Base-by-base conservation (phyloP, 2,888 invertebrate genomes). In the Strigamia crassipes region DNA sequence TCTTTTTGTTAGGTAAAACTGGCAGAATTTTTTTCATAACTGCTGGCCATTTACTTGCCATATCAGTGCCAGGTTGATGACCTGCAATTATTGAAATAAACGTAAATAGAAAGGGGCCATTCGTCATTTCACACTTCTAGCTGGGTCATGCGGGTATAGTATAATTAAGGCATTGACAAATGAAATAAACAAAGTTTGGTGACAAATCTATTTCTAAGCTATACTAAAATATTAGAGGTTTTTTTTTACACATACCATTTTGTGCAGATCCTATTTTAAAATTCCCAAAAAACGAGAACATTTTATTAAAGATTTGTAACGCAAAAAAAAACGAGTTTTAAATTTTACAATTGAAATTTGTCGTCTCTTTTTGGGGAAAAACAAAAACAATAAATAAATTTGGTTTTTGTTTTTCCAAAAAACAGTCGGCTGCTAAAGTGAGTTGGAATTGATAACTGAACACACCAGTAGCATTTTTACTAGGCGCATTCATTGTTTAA, bases 21-120 rank as follows among this genome's bases (percentile, higher is more conserved):
- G 83, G 82, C 23, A 83, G 51, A 31, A 83, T 82, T 46, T 82
- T 82, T 56, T 82, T 82, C 80, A 82, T 83, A 27, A 81, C 82
- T n/a, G 56, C 61, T 51, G 81, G 81, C 81, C 81, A 81, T 42
- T 81, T 81, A 51, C 81, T 81, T 15, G 27, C 78, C 21, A 41
- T 42, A 77, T 31, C 41, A 41, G 41, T 42, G 15, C 27, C 31
- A 23, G 31, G 77, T 41, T 81, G 41, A 38, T 51, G 77, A 51
- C 41, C 81, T 81, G 42, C 10, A 81, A 80, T 42, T 18, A 6
- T 38, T 38, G 38, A 18, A 41, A 27, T 27, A 27, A 27, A 27
- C 27, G 27, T 27, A 27, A 27, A 27, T 27, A 27, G 27, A 27
- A 27, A 27, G 27, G 27, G 3, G n/a, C n/a, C 27, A 27, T 3